Conservation (phyloP, 2,797 vertebrate species). For the Ataeniobius toweri region DNA sequence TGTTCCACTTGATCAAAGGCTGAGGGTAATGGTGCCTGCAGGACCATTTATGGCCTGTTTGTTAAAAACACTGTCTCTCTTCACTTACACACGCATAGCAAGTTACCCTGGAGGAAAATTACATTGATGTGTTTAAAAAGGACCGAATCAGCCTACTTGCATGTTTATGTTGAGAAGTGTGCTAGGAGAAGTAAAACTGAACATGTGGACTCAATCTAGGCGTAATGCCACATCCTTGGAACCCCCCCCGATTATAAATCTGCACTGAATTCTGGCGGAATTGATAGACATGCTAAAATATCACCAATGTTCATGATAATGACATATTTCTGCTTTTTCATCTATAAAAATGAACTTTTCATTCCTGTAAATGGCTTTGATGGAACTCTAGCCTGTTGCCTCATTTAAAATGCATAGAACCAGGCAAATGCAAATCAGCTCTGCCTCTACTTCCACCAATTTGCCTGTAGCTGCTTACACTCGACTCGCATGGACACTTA, state of each 20-base stretch:
- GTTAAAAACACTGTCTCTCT: constrained; percentile 43
- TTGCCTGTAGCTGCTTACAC: background rate
- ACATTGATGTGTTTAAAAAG: background rate
- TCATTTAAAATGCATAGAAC: constrained; percentile 15
- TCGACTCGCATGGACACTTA: constrained; percentile 7
- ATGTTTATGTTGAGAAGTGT: constrained; percentile 3
- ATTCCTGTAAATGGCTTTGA: constrained; percentile 5
- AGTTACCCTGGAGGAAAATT: constrained; percentile 15
- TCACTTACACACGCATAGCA: constrained; percentile 21
- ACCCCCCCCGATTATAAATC: background rate
- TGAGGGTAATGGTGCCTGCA: constrained; percentile 37
- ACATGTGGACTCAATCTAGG: background rate
- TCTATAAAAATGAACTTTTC: background rate
- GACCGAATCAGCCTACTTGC: constrained; percentile 21
- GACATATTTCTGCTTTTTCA: background rate
- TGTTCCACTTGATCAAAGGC: constrained; percentile 44
- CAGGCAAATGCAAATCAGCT: constrained; percentile 13
- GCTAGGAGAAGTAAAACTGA: background rate
- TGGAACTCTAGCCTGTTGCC: constrained; percentile 8
- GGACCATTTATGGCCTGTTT: constrained; percentile 42
- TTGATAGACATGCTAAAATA: background rate
- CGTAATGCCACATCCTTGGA: too few species aligned
- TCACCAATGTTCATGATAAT: background rate
- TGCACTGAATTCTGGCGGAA: background rate
- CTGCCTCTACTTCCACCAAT: constrained; percentile 4